These are phyloP conservation scores for Drosophila birchii DNA, from an alignment of 2,888 invertebrate genomes.

Conservation along the genomic window DNA sequence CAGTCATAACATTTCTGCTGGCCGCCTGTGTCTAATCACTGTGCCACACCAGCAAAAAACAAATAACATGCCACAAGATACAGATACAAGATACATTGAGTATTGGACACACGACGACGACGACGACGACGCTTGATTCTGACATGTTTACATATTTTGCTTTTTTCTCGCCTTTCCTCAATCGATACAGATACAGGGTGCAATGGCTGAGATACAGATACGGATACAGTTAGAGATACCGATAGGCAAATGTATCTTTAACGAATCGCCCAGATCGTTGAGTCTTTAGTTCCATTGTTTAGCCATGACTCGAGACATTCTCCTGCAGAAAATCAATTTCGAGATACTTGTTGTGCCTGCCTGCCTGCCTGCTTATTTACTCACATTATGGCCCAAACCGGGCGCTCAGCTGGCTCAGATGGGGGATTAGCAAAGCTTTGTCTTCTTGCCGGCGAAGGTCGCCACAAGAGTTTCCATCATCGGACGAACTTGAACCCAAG, in stretches of 20 bases:
- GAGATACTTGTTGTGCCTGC: constrained; percentile 49
- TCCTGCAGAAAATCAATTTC: constrained; percentile 54
- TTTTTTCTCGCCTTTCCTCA: constrained; percentile 43
- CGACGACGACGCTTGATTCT: constrained; percentile 53
- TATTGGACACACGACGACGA: constrained; percentile 63
- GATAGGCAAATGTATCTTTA: constrained; percentile 40
- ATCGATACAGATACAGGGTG: constrained; percentile 75
- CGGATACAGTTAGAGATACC: constrained; percentile 26
- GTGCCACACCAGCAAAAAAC: constrained; percentile 41
- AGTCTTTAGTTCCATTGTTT: constrained; percentile 43
- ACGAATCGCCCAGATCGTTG: constrained; percentile 22
- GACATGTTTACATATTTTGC: constrained; percentile 69
- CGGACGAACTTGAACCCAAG: constrained; percentile 57
- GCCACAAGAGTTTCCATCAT: constrained; percentile 22
- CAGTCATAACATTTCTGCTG: constrained; percentile 73
- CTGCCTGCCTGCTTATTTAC: constrained; percentile 25
- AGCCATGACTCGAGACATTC: constrained; percentile 22
- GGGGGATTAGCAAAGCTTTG: constrained; percentile 60
- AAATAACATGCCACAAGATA: constrained; percentile 51
- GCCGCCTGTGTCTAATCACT: constrained; percentile 71
- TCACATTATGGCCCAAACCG: constrained; percentile 42
- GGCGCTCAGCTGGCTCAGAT: constrained; percentile 47
- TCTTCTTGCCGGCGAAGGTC: constrained; percentile 38
- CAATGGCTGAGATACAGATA: constrained; percentile 10
- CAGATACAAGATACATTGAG: constrained; percentile 72